These are phyloP conservation scores for Hydrocynus forskahlii DNA, from an alignment of 2,797 vertebrate genomes.

Conservation along the genomic window DNA sequence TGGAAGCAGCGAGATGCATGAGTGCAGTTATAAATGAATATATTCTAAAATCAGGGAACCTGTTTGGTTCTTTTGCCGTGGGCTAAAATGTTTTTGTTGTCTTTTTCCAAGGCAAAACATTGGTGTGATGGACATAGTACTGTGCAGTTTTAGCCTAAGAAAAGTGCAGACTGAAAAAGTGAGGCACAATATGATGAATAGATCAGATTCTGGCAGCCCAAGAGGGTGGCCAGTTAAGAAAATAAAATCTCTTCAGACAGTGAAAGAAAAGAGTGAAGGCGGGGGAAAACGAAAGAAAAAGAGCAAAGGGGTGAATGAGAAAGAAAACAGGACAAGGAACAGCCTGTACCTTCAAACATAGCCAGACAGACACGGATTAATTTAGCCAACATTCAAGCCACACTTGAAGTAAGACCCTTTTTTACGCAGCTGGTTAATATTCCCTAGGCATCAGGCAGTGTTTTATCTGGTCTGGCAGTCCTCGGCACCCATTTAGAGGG, in stretches of 20 bases:
- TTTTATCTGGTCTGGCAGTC: constrained; percentile 56
- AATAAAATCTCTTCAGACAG: constrained; percentile 60
- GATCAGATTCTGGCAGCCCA: constrained; percentile 56
- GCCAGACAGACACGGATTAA: constrained; percentile 71
- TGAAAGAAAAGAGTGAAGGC: constrained; percentile 56
- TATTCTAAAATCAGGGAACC: background rate
- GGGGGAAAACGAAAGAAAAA: constrained; percentile 52
- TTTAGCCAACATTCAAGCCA: constrained; percentile 65
- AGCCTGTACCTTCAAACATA: constrained; percentile 71
- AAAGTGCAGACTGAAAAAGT: constrained; percentile 41
- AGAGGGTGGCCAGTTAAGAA: constrained; percentile 43
- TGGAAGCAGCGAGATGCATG: background rate
- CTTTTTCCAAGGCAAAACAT: constrained; percentile 27
- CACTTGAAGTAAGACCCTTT: constrained; percentile 55
- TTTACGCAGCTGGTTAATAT: constrained; percentile 67
- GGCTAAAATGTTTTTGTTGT: constrained; percentile 25
- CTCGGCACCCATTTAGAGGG: constrained; percentile 61
- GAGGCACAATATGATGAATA: constrained; percentile 57
- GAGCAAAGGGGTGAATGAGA: constrained; percentile 44
- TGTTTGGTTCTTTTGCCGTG: constrained; percentile 3
- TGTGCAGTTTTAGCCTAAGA: constrained; percentile 48
- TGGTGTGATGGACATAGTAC: constrained; percentile 34
- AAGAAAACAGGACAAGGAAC: constrained; percentile 68
- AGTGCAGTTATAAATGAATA: constrained; percentile 7
- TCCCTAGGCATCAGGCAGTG: constrained; percentile 59